These are phyloP conservation scores for Propithecus perrieri DNA, from an alignment of 2,797 vertebrate genomes.

Conservation along the genomic window DNA sequence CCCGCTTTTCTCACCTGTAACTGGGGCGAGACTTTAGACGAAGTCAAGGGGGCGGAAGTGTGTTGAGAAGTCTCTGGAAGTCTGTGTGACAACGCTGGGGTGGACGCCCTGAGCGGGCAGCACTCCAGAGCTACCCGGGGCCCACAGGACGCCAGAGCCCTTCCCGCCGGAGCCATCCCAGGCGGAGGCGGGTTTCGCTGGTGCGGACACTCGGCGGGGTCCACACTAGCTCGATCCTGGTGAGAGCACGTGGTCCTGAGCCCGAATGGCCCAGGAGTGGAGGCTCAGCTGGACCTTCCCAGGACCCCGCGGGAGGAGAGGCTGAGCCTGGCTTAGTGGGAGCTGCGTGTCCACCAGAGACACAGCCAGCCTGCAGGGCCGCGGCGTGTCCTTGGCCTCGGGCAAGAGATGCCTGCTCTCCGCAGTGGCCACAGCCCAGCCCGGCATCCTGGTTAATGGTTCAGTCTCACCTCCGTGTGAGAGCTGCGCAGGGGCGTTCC, in stretches of 20 bases:
- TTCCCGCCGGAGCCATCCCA: background rate
- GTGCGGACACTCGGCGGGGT: background rate
- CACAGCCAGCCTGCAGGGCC: background rate
- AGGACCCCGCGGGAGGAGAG: background rate
- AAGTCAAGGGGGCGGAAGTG: background rate
- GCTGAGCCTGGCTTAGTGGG: background rate
- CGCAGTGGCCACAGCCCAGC: background rate
- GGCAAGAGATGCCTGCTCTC: background rate
- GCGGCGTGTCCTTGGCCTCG: background rate
- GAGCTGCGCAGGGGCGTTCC: background rate
- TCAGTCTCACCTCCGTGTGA: background rate
- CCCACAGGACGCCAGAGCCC: background rate
- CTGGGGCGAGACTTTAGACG: background rate
- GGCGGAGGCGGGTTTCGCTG: background rate
- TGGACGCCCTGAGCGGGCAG: background rate
- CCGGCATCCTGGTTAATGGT: background rate
- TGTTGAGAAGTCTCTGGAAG: background rate
- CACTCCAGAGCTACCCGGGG: accelerated
- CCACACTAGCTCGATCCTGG: accelerated
- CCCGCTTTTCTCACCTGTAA: background rate
- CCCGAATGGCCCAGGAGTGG: background rate
- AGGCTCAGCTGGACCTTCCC: accelerated
- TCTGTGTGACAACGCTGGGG: background rate
- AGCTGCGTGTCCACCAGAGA: background rate
- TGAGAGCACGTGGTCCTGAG: background rate